Base-by-base conservation (phyloP, 2,888 invertebrate genomes). In the Latheticus oryzae region DNA sequence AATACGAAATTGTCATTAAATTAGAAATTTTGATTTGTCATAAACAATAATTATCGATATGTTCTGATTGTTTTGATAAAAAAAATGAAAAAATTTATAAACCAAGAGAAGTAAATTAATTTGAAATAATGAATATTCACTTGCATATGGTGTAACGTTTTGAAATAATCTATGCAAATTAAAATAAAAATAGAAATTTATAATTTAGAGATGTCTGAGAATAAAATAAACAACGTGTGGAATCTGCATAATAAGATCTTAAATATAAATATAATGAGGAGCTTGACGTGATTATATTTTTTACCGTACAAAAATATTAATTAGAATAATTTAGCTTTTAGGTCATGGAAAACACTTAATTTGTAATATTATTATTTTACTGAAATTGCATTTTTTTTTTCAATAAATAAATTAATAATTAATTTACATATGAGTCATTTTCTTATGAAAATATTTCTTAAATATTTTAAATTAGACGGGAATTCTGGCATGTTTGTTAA, bases 401-500 rank as follows among this genome's bases (percentile, higher is more conserved):
- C n/a, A n/a, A n/a, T n/a, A n/a, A n/a, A n/a, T n/a, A n/a, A n/a
- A n/a, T n/a, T n/a, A n/a, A n/a, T n/a, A n/a, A n/a, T n/a, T n/a
- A n/a, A n/a, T n/a, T n/a, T n/a, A n/a, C n/a, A n/a, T n/a, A n/a
- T n/a, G n/a, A n/a, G n/a, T n/a, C n/a, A n/a, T n/a, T n/a, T n/a
- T n/a, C n/a, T n/a, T n/a, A n/a, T n/a, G n/a, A n/a, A n/a, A 30
- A 30, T 30, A 30, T 35, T 33, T 48, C 35, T 24, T 11, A 48
- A 48, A 48, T 48, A 33, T 35, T 17, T 24, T 15, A 26, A 37
- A 37, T 48, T 33, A 35, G 13, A 9, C 33, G 3, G 24, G 23
- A 37, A 37, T 47, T 47, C 47, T 47, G 19, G 54, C 54, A 30
- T 55, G 54, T 55, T 38, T 55, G 32, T 55, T 47, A 55, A 55